phyloP scores from a whole-genome alignment of 2,888 invertebrate genomes.

The Hydrotaea diabolus region DNA sequence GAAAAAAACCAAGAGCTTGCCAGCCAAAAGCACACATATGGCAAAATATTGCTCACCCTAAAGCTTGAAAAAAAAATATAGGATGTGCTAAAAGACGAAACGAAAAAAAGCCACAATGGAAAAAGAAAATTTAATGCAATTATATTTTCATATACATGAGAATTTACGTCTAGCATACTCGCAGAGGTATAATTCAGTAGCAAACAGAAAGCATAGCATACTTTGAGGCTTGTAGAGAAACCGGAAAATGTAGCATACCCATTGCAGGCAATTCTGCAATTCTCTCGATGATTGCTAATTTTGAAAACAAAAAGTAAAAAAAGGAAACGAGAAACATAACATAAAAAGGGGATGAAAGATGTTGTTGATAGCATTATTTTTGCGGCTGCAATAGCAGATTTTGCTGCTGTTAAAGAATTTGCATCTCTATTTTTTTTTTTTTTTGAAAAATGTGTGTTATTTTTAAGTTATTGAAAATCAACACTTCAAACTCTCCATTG shows the following conservation, averaged over 20 bases:
- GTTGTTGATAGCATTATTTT: not conserved
- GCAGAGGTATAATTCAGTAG: not conserved
- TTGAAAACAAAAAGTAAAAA: not conserved
- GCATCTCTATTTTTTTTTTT: conserved; percentile 28
- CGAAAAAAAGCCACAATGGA: not conserved
- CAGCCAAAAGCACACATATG: conserved; percentile 68
- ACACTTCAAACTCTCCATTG: conserved; percentile 53
- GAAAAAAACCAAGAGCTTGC: conserved; percentile 30
- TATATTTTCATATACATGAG: conserved; percentile 27
- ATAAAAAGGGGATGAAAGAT: not conserved
- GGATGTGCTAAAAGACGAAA: not conserved
- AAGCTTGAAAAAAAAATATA: too few relatives aligned
- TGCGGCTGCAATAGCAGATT: not conserved
- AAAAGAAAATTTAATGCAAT: conserved; percentile 27
- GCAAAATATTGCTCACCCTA: conserved; percentile 33
- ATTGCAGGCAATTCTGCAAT: not conserved
- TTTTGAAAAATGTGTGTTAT: conserved; percentile 62
- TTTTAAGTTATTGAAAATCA: conserved; percentile 65
- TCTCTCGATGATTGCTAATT: conserved; percentile 48
- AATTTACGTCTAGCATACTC: not conserved
- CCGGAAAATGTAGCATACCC: not conserved
- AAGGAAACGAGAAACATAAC: not conserved
- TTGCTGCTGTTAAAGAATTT: conserved; percentile 31
- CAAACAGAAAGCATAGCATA: not conserved
- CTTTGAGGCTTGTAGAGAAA: not conserved